Base-by-base conservation (phyloP, 30 jellyfish, hydroid and myxozoan genomes). In the Sanderia malayensis region DNA sequence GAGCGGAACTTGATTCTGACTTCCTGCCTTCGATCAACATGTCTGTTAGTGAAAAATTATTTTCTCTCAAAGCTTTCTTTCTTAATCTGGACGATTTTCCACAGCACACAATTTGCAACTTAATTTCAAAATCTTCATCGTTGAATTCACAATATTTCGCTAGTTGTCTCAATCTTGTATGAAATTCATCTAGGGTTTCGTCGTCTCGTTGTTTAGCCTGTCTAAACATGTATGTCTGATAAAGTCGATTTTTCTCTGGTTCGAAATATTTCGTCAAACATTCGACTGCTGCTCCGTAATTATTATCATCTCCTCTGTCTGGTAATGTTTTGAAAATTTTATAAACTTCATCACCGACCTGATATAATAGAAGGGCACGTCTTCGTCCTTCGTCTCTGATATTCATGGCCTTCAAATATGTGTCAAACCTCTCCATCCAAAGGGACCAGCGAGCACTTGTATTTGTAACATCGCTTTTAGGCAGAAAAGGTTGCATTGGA, bases 1-100 rank as follows among this genome's bases (percentile, higher is more conserved):
- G 78, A 74, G 86, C 86, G 10, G 86, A 74, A 62, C 86, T 74
- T 78, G 59, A 58, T 58, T 58, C 86, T 4, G 78, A 71, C 57
- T 73, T 73, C 34, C 86, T 55, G 66, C 76, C 76, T 23, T 73
- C 86, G 47, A 73, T 73, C 45, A 58, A 65, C 86, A 73, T 73
- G 77, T 73, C 76, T 73, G 72, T 34, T 10, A 71, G 55, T 65
- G 46, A 44, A 57, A 4, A 45, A 4, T 71, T 73, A 31, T 72
- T 72, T 28, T 71, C 73, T 71, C 72, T 31, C 60, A 71, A 58
- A 28, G 83, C 83, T 46, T 71, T 71, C 31, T 65, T 71, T 65
- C 83, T 71, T 11, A 71, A 29, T 71, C 83, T 65, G n/a, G 83
- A 65, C 11, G 83, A 71, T 53, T 46, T 71, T 19, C 83, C 83